Conservation (phyloP, 1,140 invertebrate genomes). For the Musca domestica region DNA sequence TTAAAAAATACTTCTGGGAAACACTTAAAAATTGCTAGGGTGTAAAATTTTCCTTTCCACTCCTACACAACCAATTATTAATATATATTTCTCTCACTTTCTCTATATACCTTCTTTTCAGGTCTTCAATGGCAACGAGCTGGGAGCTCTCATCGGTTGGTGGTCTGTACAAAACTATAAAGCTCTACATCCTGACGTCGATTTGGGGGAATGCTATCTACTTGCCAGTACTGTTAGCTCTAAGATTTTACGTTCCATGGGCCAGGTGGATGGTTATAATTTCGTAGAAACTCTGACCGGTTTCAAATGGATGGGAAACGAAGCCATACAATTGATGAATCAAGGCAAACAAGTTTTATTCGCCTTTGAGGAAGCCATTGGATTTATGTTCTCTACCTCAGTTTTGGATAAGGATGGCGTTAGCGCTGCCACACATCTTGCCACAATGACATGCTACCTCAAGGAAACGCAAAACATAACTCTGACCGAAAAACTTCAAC, state of each 20-base stretch:
- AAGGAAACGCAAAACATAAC: constrained; percentile 62
- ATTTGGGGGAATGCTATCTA: constrained; percentile 69
- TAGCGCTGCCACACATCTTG: constrained; percentile 75
- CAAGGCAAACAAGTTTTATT: constrained; percentile 79
- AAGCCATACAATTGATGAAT: constrained; percentile 68
- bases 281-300: constrained; percentile 97
- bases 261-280: constrained; percentile 75
- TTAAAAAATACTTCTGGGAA: no score
- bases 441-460: constrained; percentile 78
- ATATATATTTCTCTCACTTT: no score
- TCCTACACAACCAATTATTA: no score
- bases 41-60: no score
- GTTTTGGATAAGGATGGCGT: constrained; percentile 97
- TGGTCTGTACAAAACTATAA: constrained; percentile 74
- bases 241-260: constrained; percentile 86
- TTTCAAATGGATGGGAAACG: constrained; percentile 99
- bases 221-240: constrained; percentile 95
- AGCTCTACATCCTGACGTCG: constrained; percentile 54
- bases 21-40: no score
- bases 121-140: constrained; percentile 94
- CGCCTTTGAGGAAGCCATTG: constrained; percentile 93
- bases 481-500: constrained; percentile 72
- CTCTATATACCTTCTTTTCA: no score
- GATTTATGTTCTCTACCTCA: constrained; percentile 86
- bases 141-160: constrained; percentile 93